Percentiles rank a stretch among this genome's conserved stretches.
These are phyloP conservation scores for Cryptoprocta ferox DNA, from an alignment of 2,797 vertebrate genomes.

Conservation along the genomic window DNA sequence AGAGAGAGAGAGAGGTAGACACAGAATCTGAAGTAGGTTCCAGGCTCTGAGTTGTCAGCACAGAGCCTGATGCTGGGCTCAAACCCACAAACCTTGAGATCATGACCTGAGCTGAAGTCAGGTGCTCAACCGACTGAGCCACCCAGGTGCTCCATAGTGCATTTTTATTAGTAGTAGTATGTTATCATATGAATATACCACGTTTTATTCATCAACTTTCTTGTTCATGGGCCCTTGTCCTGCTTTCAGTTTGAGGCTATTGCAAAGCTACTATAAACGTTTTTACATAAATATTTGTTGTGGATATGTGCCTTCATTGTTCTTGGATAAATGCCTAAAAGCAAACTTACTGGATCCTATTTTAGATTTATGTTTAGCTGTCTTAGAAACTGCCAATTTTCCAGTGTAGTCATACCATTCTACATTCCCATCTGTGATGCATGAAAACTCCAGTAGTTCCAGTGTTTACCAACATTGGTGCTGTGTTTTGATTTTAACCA, in stretches of 20 bases:
- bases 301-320: neutral
- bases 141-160: neutral
- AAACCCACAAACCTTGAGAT: no score
- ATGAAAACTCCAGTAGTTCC: neutral
- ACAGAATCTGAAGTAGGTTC: no score
- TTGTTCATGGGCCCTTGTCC: neutral
- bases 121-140: no score
- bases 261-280: neutral
- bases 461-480: neutral
- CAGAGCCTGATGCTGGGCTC: no score
- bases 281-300: neutral
- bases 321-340: neutral
- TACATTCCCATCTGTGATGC: neutral
- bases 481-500: neutral
- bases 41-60: no score
- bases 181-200: neutral
- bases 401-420: neutral
- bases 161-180: neutral
- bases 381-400: constrained; percentile 3
- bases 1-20: no score
- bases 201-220: neutral
- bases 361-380: neutral
- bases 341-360: neutral
- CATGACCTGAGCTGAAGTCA: no score
- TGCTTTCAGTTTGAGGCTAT: neutral